phyloP scores from a whole-genome alignment of 2,888 invertebrate species.

The Pantelozetes paolii region DNA sequence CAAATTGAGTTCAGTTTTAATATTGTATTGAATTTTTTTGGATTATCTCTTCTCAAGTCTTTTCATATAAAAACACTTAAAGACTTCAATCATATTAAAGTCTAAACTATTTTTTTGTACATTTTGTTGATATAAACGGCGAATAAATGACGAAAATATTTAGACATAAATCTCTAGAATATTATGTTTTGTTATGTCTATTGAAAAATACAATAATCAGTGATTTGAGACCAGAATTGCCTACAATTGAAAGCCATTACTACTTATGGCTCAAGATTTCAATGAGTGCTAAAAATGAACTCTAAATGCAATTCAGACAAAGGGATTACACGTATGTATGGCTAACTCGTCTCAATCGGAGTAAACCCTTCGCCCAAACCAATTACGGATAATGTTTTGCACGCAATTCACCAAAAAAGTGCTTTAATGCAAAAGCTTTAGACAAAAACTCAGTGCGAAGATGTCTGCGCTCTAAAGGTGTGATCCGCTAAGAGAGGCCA shows the following conservation, averaged over 20 bases:
- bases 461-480: neutral
- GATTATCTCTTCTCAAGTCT: neutral
- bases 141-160: neutral
- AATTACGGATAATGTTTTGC: slow-evolving; percentile 10
- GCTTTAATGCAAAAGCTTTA: neutral
- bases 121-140: neutral
- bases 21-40: too few species aligned
- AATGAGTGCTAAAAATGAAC: neutral
- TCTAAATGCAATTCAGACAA: slow-evolving; percentile 10
- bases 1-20: too few species aligned
- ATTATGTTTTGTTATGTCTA: neutral
- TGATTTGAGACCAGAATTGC: neutral
- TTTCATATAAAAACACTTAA: neutral
- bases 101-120: neutral
- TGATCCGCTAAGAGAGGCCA: slow-evolving; percentile 5
- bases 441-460: neutral
- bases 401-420: slow-evolving; percentile 4
- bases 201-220: neutral
- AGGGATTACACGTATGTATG: neutral
- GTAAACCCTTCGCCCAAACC: slow-evolving; percentile 14
- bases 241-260: neutral
- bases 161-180: neutral
- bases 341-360: slow-evolving; percentile 8
- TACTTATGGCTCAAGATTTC: neutral
- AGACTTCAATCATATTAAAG: neutral